Percentiles rank a stretch among this genome's conserved stretches.
phyloP scores from a whole-genome alignment of 2,888 invertebrate species.

The Noctua comes region DNA sequence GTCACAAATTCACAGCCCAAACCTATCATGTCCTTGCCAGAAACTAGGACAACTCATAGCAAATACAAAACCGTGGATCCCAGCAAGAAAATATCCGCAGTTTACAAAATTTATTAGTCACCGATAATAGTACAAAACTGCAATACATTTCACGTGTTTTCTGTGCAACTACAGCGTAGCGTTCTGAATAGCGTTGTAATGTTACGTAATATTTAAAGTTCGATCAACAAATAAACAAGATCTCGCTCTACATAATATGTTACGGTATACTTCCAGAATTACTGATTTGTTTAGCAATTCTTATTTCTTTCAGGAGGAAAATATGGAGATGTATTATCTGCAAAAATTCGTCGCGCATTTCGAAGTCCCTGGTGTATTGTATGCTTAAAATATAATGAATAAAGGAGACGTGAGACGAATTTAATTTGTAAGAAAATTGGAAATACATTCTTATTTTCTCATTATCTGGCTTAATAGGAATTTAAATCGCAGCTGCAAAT shows the following conservation, averaged over 20 bases:
- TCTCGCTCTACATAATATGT: slow-evolving; percentile 17
- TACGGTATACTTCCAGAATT: slow-evolving; percentile 26
- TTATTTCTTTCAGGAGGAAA: slow-evolving; percentile 29
- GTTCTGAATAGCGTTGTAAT: slow-evolving; percentile 1
- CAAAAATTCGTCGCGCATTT: slow-evolving; percentile 4
- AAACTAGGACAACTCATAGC: not conserved
- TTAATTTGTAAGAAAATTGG: slow-evolving; percentile 12
- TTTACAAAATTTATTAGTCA: slow-evolving; percentile 15
- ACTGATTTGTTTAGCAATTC: slow-evolving; percentile 24
- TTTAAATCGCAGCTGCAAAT: not conserved
- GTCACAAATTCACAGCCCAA: not conserved
- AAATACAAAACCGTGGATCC: not conserved
- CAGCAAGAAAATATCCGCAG: not conserved
- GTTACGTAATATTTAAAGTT: slow-evolving; percentile 35
- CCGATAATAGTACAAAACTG: not conserved
- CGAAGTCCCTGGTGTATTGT: not conserved
- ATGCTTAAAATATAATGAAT: not conserved
- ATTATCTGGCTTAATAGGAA: not conserved
- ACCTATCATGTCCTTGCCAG: not conserved
- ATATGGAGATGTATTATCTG: slow-evolving; percentile 12
- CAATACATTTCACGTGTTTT: slow-evolving; percentile 27
- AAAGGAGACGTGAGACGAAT: slow-evolving; percentile 3
- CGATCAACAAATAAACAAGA: slow-evolving; percentile 47
- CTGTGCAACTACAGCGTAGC: slow-evolving; percentile 10
- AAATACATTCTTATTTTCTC: not conserved